These are phyloP conservation scores for Decapterus maruadsi DNA, from an alignment of 2,797 vertebrate species.

Conservation along the genomic window DNA sequence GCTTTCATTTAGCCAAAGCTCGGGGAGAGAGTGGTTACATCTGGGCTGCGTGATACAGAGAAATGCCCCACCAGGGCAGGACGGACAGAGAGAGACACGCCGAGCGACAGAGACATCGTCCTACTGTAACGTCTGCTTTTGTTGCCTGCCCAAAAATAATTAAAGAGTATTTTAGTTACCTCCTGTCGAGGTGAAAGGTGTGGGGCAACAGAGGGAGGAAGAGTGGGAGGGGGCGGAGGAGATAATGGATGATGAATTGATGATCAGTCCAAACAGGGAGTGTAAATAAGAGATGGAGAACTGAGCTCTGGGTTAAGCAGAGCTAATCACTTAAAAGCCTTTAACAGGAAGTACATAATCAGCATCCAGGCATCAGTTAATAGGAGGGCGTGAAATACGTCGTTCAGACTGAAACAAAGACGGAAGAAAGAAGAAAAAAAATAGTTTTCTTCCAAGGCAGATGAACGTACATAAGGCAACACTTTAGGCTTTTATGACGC, in stretches of 20 bases:
- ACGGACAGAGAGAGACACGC: background rate
- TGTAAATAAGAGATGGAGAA: conserved; percentile 70
- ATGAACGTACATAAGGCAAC: too few species aligned
- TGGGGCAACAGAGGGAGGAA: conserved; percentile 7
- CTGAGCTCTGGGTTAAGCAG: conserved; percentile 52
- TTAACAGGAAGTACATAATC: conserved; percentile 76
- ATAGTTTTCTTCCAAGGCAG: too few species aligned
- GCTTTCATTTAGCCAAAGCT: conserved; percentile 75
- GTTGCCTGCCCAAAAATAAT: conserved; percentile 40
- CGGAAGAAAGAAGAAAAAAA: background rate
- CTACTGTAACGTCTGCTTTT: conserved; percentile 4
- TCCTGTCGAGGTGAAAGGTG: conserved; percentile 11
- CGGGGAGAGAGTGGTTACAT: conserved; percentile 72
- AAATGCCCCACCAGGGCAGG: conserved; percentile 53
- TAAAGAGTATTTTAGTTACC: conserved; percentile 47
- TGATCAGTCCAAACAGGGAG: conserved; percentile 39
- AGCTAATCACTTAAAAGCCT: conserved; percentile 71
- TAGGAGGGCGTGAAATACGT: conserved; percentile 33
- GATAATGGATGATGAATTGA: conserved; percentile 52
- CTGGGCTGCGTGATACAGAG: conserved; percentile 47
- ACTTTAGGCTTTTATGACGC: background rate
- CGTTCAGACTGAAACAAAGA: conserved; percentile 20
- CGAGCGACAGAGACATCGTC: background rate
- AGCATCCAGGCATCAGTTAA: conserved; percentile 54
- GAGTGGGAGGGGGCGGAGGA: background rate